Conservation (phyloP, 2,797 vertebrate genomes). For the Propithecus perrieri region DNA sequence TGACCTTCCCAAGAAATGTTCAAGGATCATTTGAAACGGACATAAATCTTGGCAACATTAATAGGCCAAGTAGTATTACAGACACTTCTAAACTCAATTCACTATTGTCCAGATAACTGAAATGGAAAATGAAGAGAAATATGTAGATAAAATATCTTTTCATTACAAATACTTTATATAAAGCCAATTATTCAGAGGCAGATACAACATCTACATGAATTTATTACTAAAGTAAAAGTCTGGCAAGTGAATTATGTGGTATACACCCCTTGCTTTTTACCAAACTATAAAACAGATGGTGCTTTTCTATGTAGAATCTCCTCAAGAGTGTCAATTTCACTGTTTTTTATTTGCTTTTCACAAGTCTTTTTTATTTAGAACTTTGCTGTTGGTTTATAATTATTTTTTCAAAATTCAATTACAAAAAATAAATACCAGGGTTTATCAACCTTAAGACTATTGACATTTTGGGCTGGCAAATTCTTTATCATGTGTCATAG, state of each 20-base stretch:
- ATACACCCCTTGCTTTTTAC: conserved; percentile 61
- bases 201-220: neutral
- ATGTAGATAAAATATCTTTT: conserved; percentile 15
- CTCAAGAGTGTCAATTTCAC: conserved; percentile 56
- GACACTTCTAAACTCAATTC: conserved; percentile 50
- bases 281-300: conserved; percentile 47
- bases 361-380: conserved; percentile 1
- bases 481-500: neutral
- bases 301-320: conserved; percentile 58
- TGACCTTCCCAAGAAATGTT: conserved; percentile 75
- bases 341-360: conserved; percentile 33
- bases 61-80: conserved; percentile 26
- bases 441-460: neutral
- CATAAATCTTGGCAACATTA: conserved; percentile 57
- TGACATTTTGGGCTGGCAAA: neutral
- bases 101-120: conserved; percentile 23
- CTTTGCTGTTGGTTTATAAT: neutral
- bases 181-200: conserved; percentile 22
- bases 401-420: conserved; percentile 49
- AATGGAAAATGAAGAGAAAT: conserved; percentile 55
- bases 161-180: conserved; percentile 11
- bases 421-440: neutral
- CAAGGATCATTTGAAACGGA: conserved; percentile 69
- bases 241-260: conserved; percentile 23
- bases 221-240: conserved; percentile 45